These are phyloP conservation scores for Suricata suricatta DNA, from an alignment of 2,113 vertebrate species.

Conservation along the genomic window DNA sequence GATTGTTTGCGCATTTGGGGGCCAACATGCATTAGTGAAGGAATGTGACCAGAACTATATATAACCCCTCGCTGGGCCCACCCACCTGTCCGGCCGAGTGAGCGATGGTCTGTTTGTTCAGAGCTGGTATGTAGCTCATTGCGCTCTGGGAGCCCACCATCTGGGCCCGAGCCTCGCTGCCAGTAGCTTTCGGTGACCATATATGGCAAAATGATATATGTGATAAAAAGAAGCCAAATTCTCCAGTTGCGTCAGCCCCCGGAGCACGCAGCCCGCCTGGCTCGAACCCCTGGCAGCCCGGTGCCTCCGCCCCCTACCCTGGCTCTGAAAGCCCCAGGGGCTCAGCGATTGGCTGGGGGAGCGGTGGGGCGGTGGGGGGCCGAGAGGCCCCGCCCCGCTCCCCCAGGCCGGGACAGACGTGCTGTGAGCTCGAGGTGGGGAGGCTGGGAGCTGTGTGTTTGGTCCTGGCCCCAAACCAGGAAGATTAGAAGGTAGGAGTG, in stretches of 20 bases:
- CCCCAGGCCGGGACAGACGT: neutral
- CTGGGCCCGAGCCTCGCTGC: slow-evolving; percentile 84
- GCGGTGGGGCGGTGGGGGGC: too few species aligned
- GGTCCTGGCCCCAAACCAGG: slow-evolving; percentile 25
- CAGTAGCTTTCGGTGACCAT: slow-evolving; percentile 86
- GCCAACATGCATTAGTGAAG: slow-evolving; percentile 83
- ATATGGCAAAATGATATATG: slow-evolving; percentile 89
- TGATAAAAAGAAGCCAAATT: slow-evolving; percentile 76
- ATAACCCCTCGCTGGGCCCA: slow-evolving; percentile 79
- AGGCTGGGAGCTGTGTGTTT: neutral
- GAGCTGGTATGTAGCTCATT: slow-evolving; percentile 86
- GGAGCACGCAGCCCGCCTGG: slow-evolving; percentile 31
- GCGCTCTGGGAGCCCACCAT: slow-evolving; percentile 86
- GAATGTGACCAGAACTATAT: slow-evolving; percentile 86
- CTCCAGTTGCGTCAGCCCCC: slow-evolving; percentile 63
- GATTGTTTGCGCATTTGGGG: slow-evolving; percentile 79
- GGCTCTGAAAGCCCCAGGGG: slow-evolving; percentile 29
- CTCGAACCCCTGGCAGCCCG: neutral
- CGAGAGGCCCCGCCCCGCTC: neutral
- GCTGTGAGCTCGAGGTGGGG: neutral
- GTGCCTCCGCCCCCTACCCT: neutral
- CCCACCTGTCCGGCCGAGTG: slow-evolving; percentile 77
- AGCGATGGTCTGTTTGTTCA: slow-evolving; percentile 87
- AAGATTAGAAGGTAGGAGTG: neutral
- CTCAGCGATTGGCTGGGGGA: neutral